Base-by-base conservation (phyloP, 2,888 invertebrate species). In the Drosophila anceps region DNA sequence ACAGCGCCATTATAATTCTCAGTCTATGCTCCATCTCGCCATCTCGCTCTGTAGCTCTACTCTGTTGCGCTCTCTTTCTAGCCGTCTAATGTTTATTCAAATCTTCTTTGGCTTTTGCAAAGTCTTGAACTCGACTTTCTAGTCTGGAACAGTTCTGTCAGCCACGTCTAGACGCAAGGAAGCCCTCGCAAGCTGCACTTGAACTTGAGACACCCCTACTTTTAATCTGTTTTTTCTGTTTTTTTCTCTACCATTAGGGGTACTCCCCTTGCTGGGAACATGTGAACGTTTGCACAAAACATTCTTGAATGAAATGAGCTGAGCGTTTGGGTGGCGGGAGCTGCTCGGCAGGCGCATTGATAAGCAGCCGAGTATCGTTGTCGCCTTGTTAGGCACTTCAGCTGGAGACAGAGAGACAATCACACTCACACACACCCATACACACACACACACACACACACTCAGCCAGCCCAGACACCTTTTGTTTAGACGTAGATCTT, bases 21-120 rank as follows among this genome's bases (percentile, higher is more conserved):
- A 84, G 73, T 81, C 74, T 60, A 31, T 18, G 13, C 13, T n/a
- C 46, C 2, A 2, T 48, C 15, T 33, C 18, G 53, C 35, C 24
- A 5, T 24, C 53, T 41, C 39, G 18, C 20, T 55, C 31, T 57
- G 4, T 15, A 10, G 29, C n/a, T n/a, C n/a, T n/a, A n/a, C n/a
- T n/a, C n/a, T n/a, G n/a, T n/a, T n/a, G 18, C 6, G n/a, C 31
- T 62, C 20, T 31, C 63, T 7, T 37, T 51, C 31, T 29, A 29
- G 48, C 37, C 33, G 20, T 69, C 81, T 81, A 84, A 82, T 85
- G 82, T 83, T 82, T 85, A 83, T 82, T 82, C 81, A 82, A 82
- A 79, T 65, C 59, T 66, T 54, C 65, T 66, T 74, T 67, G 62
- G 2, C 24, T 6, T 20, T 53, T 54, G 61, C 39, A 33, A 39